A percentile compares a stretch with the other conserved stretches of the same genome.
Conservation (phyloP, 2,888 invertebrate genomes). For the Podabrus alpinus region DNA sequence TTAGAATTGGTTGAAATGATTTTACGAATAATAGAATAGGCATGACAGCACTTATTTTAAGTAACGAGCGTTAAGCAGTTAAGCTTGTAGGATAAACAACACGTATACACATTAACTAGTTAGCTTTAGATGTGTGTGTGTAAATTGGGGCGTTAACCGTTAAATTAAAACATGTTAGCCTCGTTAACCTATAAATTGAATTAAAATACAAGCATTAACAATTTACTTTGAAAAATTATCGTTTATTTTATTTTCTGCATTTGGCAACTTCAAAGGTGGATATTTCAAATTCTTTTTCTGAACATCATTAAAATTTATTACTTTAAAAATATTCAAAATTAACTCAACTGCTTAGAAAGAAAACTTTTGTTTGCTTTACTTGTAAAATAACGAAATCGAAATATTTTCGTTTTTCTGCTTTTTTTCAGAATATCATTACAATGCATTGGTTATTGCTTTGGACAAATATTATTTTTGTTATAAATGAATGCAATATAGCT, state of each 20-base stretch:
- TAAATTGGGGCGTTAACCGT: too few relatives aligned
- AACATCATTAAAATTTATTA: neutral
- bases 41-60: too few relatives aligned
- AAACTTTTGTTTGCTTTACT: neutral
- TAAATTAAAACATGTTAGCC: too few relatives aligned
- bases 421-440: too few relatives aligned
- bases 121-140: too few relatives aligned
- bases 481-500: neutral
- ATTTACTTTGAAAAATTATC: neutral
- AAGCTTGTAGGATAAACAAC: too few relatives aligned
- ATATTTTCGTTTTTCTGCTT: too few relatives aligned
- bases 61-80: too few relatives aligned
- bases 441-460: too few relatives aligned
- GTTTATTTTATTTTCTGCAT: neutral
- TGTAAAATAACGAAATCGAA: neutral
- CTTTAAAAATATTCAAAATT: neutral
- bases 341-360: neutral
- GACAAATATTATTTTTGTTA: neutral
- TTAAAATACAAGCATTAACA: neutral
- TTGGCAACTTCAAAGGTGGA: neutral
- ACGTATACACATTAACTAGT: too few relatives aligned
- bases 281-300: neutral
- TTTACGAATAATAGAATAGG: too few relatives aligned
- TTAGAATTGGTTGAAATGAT: too few relatives aligned
- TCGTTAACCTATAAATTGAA: neutral